These are phyloP conservation scores for Mormyrops attenuatus DNA, from an alignment of 2,797 vertebrate species.

Conservation along the genomic window DNA sequence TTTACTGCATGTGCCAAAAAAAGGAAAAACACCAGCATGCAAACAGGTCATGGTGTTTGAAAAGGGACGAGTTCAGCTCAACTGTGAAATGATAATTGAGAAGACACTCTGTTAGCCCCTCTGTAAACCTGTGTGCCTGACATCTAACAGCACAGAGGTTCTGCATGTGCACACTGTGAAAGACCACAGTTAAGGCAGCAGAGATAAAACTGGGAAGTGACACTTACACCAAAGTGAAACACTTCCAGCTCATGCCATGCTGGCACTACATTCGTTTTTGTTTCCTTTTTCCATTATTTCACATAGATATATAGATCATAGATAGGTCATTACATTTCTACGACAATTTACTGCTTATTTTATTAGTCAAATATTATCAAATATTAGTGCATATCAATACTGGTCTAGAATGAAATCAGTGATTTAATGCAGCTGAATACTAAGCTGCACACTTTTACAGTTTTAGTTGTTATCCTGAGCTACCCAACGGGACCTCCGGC, in stretches of 20 bases:
- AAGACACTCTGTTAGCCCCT: neutral
- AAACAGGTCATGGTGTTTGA: constrained; percentile 28
- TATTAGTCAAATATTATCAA: too few relatives aligned
- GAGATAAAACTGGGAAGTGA: neutral
- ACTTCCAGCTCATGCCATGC: neutral
- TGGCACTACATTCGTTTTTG: neutral
- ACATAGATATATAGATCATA: neutral
- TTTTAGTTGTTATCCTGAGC: neutral
- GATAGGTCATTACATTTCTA: neutral
- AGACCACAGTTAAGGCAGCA: neutral
- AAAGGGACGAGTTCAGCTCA: constrained; percentile 14
- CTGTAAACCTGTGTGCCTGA: neutral
- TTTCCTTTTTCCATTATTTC: neutral
- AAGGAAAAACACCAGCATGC: constrained; percentile 42
- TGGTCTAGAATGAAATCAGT: neutral
- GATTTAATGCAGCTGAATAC: neutral
- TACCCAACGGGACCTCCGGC: neutral
- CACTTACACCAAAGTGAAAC: neutral
- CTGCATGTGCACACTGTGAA: neutral
- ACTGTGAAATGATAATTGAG: neutral
- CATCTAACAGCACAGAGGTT: neutral
- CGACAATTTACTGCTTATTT: neutral
- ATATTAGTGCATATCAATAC: neutral
- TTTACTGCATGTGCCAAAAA: constrained; percentile 26
- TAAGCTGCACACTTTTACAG: neutral